Evolutionary conservation across 2,888 invertebrate genomes (phyloP), one percentile per base, ranked within the genome.

Genomic region (Hoplodrina blanda): DNA sequence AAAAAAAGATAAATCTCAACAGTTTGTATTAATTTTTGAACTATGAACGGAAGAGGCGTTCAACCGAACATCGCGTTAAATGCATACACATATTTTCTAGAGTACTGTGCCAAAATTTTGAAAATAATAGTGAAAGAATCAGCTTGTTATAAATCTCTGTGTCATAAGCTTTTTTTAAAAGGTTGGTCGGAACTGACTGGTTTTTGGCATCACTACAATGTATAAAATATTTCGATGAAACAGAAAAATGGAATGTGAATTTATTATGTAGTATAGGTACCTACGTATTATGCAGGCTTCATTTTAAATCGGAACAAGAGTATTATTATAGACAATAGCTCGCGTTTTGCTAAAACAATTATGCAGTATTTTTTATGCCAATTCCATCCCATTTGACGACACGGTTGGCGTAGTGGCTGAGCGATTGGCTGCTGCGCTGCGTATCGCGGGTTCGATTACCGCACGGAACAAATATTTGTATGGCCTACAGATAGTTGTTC

Each of bases 131-230:
- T 44, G 20, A 63, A 69, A 69, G 76, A 69, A 65, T 69, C 76
- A 64, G 69, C 59, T 55, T 62, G 80, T 69, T 62, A 54, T 77
- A 77, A 80, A 77, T 77, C 76, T 65, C 57, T 54, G 13, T 13
- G 59, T 62, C 70, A 52, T 30, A 30, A 76, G 37, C 57, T 69
- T 77, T 80, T 79, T 82, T 75, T 60, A 65, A 80, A 76, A 66
- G 49, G 46, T 46, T 59, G 52, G 52, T 60, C 0, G 59, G 41
- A 25, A 33, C 62, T 50, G 62, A 77, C 69, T 44, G 19, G 44
- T 6, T 75, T 62, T 75, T 77, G 77, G 80, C 77, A 80, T 65
- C 33, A 59, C 30, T 80, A 65, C 76, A 62, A 69, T 60, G 50
- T 52, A 60, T 61, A 55, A 75, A 55, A 75, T 65, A 74, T 73